Evolutionary conservation across 2,888 invertebrate genomes (phyloP), one percentile per base, ranked within the genome.

Genomic region (Boloria selene): DNA sequence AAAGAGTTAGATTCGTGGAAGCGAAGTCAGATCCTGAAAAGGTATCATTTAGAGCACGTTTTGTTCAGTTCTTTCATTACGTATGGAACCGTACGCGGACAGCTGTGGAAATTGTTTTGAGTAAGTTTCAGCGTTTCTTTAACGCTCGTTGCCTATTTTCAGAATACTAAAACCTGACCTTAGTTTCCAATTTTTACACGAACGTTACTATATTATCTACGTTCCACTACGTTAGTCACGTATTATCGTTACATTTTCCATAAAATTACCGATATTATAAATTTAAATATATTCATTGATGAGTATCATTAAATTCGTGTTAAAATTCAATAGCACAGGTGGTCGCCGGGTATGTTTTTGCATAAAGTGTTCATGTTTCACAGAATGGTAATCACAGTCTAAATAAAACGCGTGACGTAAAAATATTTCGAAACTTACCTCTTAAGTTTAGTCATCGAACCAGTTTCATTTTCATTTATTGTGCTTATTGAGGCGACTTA

Each of bases 1-100:
- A 90, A 84, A 84, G 81, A 79, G 89, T 90, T 74, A 80, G 84
- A 74, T 90, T 90, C 74, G 80, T 77, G 70, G 89, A 88, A 75
- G 74, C 72, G 45, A 83, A 83, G 60, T 78, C 78, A 70, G 72
- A 69, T 58, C 67, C 72, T 64, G 81, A 81, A 71, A 78, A 70
- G 71, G 73, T 75, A 70, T 78, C 87, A 59, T 72, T 88, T 68
- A 80, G 81, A 75, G 80, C 83, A 72, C 84, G 88, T 64, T 81
- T 87, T 74, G 76, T 79, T 65, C 77, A 74, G 51, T 83, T 86
- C 79, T 83, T 87, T 75, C 80, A 80, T 77, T 81, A 83, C 70
- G 77, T 89, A 70, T 86, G 87, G 88, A 82, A 79, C 68, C 81
- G 80, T 74, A 82, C 87, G 68, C 79, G 78, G 65, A 77, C 74